Conservation (phyloP, 2,797 vertebrate genomes). For the Chelon auratus region DNA sequence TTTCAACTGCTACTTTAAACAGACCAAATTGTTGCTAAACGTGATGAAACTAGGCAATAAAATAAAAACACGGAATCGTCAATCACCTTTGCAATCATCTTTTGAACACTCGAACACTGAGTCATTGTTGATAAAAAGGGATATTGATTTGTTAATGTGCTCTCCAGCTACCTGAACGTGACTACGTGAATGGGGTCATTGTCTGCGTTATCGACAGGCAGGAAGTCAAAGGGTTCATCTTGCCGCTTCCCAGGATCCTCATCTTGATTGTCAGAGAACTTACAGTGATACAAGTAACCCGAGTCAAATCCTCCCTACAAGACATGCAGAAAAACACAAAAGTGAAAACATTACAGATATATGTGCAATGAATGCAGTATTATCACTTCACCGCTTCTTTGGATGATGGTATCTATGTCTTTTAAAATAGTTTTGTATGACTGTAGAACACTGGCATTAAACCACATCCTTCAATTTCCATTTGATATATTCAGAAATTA, state of each 20-base stretch:
- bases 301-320: conserved; percentile 90
- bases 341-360: no score
- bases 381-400: no score
- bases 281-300: conserved; percentile 94
- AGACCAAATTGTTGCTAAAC: not conserved
- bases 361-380: no score
- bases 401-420: no score
- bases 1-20: not conserved
- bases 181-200: conserved; percentile 87
- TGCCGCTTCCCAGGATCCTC: conserved; percentile 71
- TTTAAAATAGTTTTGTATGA: no score
- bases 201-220: conserved; percentile 79
- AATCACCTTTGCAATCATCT: no score
- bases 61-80: no score
- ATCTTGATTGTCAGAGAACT: conserved; percentile 83
- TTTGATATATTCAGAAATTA: not conserved
- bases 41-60: no score
- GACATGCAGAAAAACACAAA: no score
- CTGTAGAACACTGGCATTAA: no score
- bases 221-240: conserved; percentile 89
- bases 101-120: no score
- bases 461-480: not conserved
- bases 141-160: not conserved
- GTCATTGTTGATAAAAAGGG: not conserved
- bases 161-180: conserved; percentile 86